Evolutionary conservation across 2,113 vertebrate species (phyloP).

Genomic region (Caranx ignobilis): DNA sequence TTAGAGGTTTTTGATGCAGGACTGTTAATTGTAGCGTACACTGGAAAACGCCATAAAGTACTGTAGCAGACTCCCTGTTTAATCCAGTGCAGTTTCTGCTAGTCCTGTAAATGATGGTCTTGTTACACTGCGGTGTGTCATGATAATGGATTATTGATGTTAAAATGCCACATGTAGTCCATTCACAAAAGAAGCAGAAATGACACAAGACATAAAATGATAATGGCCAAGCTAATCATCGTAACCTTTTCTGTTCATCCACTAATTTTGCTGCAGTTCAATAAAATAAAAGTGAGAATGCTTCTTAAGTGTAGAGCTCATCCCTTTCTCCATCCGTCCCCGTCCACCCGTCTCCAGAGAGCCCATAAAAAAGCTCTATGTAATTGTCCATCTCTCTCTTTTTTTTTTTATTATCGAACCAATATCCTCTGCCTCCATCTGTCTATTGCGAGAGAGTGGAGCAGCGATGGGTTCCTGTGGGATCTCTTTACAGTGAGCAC

Average conservation of each 20-base stretch:
- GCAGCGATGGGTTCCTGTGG: slow-evolving; percentile 50
- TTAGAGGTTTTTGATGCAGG: no score
- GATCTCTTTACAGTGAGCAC: slow-evolving; percentile 49
- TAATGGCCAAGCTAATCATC: background rate
- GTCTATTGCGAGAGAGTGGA: slow-evolving; percentile 45
- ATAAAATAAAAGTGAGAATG: slow-evolving; percentile 10
- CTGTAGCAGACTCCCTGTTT: background rate
- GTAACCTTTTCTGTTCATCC: background rate
- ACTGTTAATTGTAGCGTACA: no score
- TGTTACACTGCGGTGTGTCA: background rate
- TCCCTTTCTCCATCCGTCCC: slow-evolving; percentile 9
- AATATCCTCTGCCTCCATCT: slow-evolving; percentile 41
- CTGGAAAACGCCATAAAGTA: background rate
- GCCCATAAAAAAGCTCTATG: slow-evolving; percentile 36
- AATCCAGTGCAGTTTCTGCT: background rate
- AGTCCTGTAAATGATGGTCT: background rate
- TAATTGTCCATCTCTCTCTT: slow-evolving; percentile 24
- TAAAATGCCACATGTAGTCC: background rate
- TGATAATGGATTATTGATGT: background rate
- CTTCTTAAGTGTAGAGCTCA: background rate
- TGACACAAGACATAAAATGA: background rate
- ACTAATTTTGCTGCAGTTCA: background rate
- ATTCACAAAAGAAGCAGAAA: background rate
- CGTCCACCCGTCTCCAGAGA: slow-evolving; percentile 5
- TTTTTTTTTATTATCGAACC: slow-evolving; percentile 39